Conservation (phyloP, 2,113 vertebrate genomes). For the Procavia capensis region DNA sequence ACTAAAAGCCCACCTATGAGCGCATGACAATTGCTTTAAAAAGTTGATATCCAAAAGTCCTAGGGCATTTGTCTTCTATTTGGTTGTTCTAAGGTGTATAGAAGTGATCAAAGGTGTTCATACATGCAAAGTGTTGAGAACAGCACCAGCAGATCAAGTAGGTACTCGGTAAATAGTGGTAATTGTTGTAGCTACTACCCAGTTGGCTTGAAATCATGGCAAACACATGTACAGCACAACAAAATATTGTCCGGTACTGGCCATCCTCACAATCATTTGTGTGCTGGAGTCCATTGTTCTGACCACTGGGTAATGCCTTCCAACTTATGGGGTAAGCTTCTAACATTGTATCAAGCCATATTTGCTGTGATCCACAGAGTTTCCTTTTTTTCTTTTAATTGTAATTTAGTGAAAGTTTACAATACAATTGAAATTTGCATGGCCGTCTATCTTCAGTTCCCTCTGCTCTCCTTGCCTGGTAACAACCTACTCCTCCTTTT, state of each 20-base stretch:
- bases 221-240: too few species aligned
- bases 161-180: not conserved
- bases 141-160: not conserved
- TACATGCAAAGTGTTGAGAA: not conserved
- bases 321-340: not conserved
- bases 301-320: not conserved
- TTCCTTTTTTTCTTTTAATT: too few species aligned
- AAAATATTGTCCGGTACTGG: not conserved
- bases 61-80: not conserved
- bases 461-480: too few species aligned
- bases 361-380: not conserved
- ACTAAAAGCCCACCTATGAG: not conserved
- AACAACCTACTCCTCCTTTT: too few species aligned
- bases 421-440: too few species aligned
- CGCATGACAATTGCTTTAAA: not conserved
- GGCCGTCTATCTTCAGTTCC: too few species aligned
- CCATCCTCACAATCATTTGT: not conserved
- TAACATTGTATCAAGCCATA: not conserved
- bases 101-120: not conserved
- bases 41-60: not conserved
- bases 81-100: not conserved
- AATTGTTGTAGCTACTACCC: not conserved
- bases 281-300: not conserved
- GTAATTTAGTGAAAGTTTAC: too few species aligned
- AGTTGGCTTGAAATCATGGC: not conserved